phyloP scores from a whole-genome alignment of 2,113 vertebrate genomes.

The Polypterus senegalus region DNA sequence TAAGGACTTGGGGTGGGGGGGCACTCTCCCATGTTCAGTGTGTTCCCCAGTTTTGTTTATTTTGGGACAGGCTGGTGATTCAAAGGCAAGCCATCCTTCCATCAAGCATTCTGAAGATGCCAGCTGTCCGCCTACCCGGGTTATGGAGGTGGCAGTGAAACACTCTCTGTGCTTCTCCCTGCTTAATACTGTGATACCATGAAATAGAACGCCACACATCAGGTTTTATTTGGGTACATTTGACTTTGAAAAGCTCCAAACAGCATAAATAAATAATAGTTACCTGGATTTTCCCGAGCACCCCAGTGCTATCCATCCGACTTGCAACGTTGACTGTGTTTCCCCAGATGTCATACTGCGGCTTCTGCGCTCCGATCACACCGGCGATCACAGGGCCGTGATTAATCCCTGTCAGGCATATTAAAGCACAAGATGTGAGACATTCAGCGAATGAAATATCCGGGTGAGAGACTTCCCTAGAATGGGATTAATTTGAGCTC shows the following conservation, averaged over 20 bases:
- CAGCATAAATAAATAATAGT: constrained; percentile 7
- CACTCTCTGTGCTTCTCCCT: neutral
- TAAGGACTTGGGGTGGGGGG: too few species aligned
- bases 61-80: too few species aligned
- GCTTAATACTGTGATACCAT: neutral
- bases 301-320: constrained; percentile 92
- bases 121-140: neutral
- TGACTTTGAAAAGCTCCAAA: neutral
- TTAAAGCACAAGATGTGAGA: neutral
- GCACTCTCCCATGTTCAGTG: too few species aligned
- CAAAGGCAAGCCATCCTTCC: too few species aligned
- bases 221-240: neutral
- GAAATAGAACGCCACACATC: neutral
- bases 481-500: neutral
- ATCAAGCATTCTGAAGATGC: too few species aligned
- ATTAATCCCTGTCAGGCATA: constrained; percentile 69
- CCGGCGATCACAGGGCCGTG: constrained; percentile 93
- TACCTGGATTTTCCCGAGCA: constrained; percentile 94
- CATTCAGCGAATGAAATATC: neutral
- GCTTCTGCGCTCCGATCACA: constrained; percentile 94
- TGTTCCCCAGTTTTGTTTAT: too few species aligned
- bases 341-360: constrained; percentile 96
- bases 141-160: neutral
- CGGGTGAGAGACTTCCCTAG: neutral
- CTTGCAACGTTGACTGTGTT: constrained; percentile 96